Evolutionary conservation across 2,888 invertebrate species (phyloP).

Genomic region (Ectemnius continuus): DNA sequence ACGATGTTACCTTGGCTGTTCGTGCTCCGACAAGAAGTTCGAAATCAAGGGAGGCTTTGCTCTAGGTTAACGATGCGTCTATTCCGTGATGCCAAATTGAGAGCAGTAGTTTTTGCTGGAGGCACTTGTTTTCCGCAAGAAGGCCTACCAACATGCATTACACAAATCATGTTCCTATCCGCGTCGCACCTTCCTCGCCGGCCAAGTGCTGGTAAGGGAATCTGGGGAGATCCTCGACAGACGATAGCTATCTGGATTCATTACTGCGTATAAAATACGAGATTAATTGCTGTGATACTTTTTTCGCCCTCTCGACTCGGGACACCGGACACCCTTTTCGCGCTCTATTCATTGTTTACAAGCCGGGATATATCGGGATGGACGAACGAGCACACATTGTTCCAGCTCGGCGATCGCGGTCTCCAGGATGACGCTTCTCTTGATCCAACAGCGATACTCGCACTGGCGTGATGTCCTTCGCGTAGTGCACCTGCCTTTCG

Average conservation of each 20-base stretch:
- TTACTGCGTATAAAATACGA: slow-evolving; percentile 67
- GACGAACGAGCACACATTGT: slow-evolving; percentile 37
- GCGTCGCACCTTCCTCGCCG: slow-evolving; percentile 17
- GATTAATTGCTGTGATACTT: slow-evolving; percentile 69
- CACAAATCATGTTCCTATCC: slow-evolving; percentile 26
- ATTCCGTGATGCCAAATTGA: not conserved
- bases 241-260: slow-evolving; percentile 63
- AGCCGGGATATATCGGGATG: slow-evolving; percentile 36
- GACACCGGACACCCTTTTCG: slow-evolving; percentile 42
- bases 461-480: slow-evolving; percentile 45
- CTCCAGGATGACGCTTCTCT: slow-evolving; percentile 25
- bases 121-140: not conserved
- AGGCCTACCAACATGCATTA: slow-evolving; percentile 1
- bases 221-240: slow-evolving; percentile 47
- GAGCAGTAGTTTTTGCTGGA: not conserved
- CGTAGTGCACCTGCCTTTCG: slow-evolving; percentile 52
- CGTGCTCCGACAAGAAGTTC: too few relatives aligned
- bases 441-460: slow-evolving; percentile 30
- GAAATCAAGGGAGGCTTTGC: too few relatives aligned
- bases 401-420: slow-evolving; percentile 44
- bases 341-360: slow-evolving; percentile 46
- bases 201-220: slow-evolving; percentile 39
- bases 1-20: too few relatives aligned
- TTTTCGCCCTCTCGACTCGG: slow-evolving; percentile 34
- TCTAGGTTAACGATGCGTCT: too few relatives aligned